Conservation (phyloP, 2,113 vertebrate genomes). For the Ardeotis arabs region DNA sequence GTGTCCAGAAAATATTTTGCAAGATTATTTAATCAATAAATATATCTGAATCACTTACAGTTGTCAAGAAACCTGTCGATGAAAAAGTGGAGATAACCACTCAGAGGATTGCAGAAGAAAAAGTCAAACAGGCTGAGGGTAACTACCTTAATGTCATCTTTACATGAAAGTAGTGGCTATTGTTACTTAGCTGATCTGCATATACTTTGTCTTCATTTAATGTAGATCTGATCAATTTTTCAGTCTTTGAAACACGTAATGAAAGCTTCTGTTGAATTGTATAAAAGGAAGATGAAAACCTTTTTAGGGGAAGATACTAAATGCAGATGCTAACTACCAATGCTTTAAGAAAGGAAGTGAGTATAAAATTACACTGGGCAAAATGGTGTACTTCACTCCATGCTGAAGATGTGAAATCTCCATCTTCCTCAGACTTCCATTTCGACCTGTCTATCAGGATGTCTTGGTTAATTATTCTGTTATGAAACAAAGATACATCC, state of each 20-base stretch:
- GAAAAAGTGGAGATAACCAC: conserved; percentile 78
- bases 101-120: conserved; percentile 74
- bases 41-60: conserved; percentile 78
- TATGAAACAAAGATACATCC: not conserved
- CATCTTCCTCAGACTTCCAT: not conserved
- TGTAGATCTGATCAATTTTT: not conserved
- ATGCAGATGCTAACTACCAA: not conserved
- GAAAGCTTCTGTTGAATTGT: not conserved
- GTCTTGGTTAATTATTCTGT: not conserved
- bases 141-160: conserved; percentile 18
- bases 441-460: not conserved
- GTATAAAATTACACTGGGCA: not conserved
- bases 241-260: not conserved
- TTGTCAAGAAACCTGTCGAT: conserved; percentile 81
- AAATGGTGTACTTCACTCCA: not conserved
- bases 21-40: conserved; percentile 49
- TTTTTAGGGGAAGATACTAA: not conserved
- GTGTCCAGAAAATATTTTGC: not conserved
- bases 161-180: not conserved
- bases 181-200: not conserved
- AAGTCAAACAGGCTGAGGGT: conserved; percentile 75
- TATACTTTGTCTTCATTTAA: conserved; percentile 6
- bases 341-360: not conserved
- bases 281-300: not conserved
- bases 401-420: not conserved